Evolutionary conservation across 2,888 invertebrate genomes (phyloP), one percentile per base, ranked within the genome.

Genomic region (Seira ritae): DNA sequence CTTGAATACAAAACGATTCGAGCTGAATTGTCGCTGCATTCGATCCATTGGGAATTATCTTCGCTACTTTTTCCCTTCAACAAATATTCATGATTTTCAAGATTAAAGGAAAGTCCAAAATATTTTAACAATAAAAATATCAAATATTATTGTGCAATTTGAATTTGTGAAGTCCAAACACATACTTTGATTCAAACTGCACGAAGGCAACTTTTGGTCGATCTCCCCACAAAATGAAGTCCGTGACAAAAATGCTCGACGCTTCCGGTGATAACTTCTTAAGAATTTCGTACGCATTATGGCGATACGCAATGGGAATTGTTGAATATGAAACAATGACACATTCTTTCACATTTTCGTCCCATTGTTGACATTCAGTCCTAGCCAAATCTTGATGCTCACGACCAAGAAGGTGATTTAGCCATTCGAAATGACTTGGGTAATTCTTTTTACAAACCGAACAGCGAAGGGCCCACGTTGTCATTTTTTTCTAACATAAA

Each of bases 141-240:
- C 31, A 31, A 2, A 31, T 31, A 8, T 31, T 31, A 31, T 31
- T 31, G n/a, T n/a, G n/a, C 8, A 31, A 8, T 31, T 31, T 31
- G 3, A 4, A 31, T 31, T 31, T 2, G 31, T 31, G 8, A 8
- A 31, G 3, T 4, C 8, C 3, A 31, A 31, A 31, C 8, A 8
- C 55, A 15, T 20, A 71, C 71, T n/a, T 55, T n/a, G 71, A 71
- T 24, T 71, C 71, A 17, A 71, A 71, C 55, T 71, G 71, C 4
- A 71, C 1, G 12, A 71, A 55, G 15, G 55, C 71, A 15, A 71
- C 71, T 23, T 24, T 55, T 1, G 71, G 71, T 17, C 71, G 71
- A 1, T 71, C 55, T 0, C 0, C n/a, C 71, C 55, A 71, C 15
- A 23, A 3, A 22, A 71, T 23, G 15, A 60, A 71, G 22, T 71